Evolutionary conservation across 2,797 vertebrate species (phyloP).

Genomic region (Macropodus opercularis): DNA sequence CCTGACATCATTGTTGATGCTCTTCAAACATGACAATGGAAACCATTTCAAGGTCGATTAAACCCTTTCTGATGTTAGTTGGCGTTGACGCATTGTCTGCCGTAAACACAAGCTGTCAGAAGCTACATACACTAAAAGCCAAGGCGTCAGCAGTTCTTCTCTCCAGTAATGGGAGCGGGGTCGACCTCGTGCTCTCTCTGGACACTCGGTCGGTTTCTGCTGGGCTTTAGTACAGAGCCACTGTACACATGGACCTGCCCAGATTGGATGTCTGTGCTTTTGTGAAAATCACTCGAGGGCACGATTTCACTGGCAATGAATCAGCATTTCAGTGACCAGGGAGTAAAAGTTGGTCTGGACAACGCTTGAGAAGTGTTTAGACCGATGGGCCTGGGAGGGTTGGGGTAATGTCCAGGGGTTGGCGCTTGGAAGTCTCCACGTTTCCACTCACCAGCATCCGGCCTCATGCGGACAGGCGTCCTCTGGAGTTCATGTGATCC

Average conservation of each 20-base stretch:
- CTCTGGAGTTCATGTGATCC: slow-evolving; percentile 51
- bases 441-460: slow-evolving; percentile 16
- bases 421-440: too few relatives aligned
- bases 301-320: slow-evolving; percentile 14
- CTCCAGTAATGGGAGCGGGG: neutral
- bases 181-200: neutral
- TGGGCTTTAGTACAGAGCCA: slow-evolving; percentile 1
- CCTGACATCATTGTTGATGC: slow-evolving; percentile 1
- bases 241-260: slow-evolving; percentile 13
- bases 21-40: neutral
- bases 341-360: neutral
- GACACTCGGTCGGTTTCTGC: slow-evolving; percentile 10
- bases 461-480: slow-evolving; percentile 10
- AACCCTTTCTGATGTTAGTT: slow-evolving; percentile 2
- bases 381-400: too few relatives aligned
- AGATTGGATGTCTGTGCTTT: slow-evolving; percentile 38
- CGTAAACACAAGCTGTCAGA: neutral
- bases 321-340: neutral
- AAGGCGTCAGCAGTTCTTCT: neutral
- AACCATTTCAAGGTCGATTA: neutral
- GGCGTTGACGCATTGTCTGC: neutral
- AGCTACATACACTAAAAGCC: neutral
- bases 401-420: too few relatives aligned
- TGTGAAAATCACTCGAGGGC: slow-evolving; percentile 28
- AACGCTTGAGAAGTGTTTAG: neutral